Evolutionary conservation across 2,888 invertebrate species (phyloP), one percentile per base, ranked within the genome.

Genomic region (Pantelozetes paolii): DNA sequence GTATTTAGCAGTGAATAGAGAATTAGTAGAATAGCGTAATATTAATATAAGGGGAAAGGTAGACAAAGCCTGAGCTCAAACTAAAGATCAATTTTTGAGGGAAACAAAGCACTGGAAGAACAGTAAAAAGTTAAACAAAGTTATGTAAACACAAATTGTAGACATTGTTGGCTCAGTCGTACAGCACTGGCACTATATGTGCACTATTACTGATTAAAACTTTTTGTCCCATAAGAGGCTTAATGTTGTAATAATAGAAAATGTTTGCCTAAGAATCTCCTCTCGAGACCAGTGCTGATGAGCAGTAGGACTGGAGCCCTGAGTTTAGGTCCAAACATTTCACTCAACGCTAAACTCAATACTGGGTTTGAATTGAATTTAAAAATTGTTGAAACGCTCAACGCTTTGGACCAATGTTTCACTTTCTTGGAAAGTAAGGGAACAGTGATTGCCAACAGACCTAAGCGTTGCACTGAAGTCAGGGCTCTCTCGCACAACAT

Each of bases 141-240:
- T 42, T 26, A 69, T 45, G 69, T 69, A 69, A 69, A 69, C 69
- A 69, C 23, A 2, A 69, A 42, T 42, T 69, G 69, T 69, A 69
- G 40, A 69, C 69, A 69, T 69, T 69, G 69, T 69, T 20, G 15
- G 26, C 42, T 36, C n/a, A 69, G 69, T 69, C 28, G 54, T 54
- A 45, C 18, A 15, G 45, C 15, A 59, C 59, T 9, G 26, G 45
- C 15, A 59, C 59, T 9, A 15, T n/a, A 59, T 69, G 45, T 69
- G 42, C 42, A 69, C 69, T 42, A 69, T 45, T 69, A 45, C 40
- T 69, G 69, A 69, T 69, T 69, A 69, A 67, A 69, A 40, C 26
- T 69, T 64, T 69, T 69, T 40, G 69, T 69, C 69, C 69, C 69
- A 69, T 69, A 69, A 69, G 69, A 69, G 69, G 69, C 69, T 69